Evolutionary conservation across 2,888 invertebrate species (phyloP).

Genomic region (Cacoxenus indagator): DNA sequence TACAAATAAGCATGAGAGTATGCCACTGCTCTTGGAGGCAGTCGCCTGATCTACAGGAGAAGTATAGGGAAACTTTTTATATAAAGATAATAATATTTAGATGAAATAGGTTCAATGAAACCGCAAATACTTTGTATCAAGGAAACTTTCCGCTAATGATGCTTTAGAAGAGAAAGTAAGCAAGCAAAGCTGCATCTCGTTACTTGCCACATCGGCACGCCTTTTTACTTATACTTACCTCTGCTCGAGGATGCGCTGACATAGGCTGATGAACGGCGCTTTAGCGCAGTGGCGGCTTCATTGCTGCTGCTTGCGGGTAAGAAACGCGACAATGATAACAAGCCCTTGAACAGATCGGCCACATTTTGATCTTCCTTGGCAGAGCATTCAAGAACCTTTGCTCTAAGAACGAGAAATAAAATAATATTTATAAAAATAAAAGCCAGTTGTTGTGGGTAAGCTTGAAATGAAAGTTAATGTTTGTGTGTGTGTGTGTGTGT

Average conservation of each 20-base stretch:
- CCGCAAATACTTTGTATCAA: too few species aligned
- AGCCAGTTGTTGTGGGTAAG: neutral
- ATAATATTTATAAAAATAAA: conserved; percentile 19
- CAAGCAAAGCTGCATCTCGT: neutral
- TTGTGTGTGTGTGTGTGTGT: neutral
- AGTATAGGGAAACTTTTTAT: too few species aligned
- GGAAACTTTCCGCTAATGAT: too few species aligned
- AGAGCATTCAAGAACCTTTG: conserved; percentile 83
- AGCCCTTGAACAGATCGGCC: conserved; percentile 83
- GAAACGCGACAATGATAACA: conserved; percentile 83
- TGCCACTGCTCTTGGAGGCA: too few species aligned
- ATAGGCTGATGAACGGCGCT: conserved; percentile 83
- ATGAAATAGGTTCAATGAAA: too few species aligned
- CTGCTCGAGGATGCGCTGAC: conserved; percentile 74
- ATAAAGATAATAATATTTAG: too few species aligned
- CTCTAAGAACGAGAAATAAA: conserved; percentile 70
- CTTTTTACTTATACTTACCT: conserved; percentile 65
- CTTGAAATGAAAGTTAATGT: neutral
- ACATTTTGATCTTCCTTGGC: conserved; percentile 85
- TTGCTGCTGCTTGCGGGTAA: conserved; percentile 75
- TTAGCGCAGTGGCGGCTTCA: conserved; percentile 74
- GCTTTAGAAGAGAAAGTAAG: neutral
- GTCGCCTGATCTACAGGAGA: too few species aligned
- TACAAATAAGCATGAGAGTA: too few species aligned
- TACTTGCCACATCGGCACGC: neutral